A percentile compares a stretch with the other conserved stretches of the same genome.
These are phyloP conservation scores for Protodeltote pygarga DNA, from an alignment of 2,888 invertebrate genomes.

Conservation along the genomic window DNA sequence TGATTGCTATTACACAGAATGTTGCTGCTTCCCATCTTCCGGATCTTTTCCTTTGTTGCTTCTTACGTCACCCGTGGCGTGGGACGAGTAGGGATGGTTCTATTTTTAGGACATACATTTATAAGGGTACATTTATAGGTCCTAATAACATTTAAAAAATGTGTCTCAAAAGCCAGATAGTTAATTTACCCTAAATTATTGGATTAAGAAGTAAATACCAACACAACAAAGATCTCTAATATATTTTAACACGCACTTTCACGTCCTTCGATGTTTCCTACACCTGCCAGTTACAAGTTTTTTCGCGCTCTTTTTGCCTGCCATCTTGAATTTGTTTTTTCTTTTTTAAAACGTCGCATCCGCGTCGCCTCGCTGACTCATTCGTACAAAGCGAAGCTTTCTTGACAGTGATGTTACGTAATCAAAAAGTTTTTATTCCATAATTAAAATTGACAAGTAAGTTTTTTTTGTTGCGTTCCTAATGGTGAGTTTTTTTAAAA, in stretches of 20 bases:
- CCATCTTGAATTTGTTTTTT: constrained; percentile 57
- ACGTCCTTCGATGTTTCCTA: constrained; percentile 61
- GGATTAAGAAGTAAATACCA: constrained; percentile 8
- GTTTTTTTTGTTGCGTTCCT: constrained; percentile 18
- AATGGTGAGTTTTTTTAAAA: constrained; percentile 26
- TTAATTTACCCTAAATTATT: constrained; percentile 8
- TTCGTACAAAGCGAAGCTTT: constrained; percentile 55
- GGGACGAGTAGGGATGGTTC: no score
- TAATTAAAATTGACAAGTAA: constrained; percentile 34
- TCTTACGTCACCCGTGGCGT: no score
- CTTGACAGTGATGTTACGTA: constrained; percentile 57
- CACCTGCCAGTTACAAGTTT: constrained; percentile 61
- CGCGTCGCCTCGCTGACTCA: constrained; percentile 55
- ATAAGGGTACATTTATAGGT: no score
- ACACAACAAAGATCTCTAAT: constrained; percentile 54
- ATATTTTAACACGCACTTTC: constrained; percentile 61
- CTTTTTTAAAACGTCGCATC: constrained; percentile 53
- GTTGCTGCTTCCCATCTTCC: no score
- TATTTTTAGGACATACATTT: no score
- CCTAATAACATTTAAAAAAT: background rate
- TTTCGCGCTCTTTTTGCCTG: constrained; percentile 60
- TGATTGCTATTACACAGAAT: no score
- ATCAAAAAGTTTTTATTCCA: constrained; percentile 42
- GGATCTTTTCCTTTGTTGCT: no score
- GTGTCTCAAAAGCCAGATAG: background rate